These are phyloP conservation scores for Ptychoptera albimana DNA, from an alignment of 2,888 invertebrate genomes.

Conservation along the genomic window DNA sequence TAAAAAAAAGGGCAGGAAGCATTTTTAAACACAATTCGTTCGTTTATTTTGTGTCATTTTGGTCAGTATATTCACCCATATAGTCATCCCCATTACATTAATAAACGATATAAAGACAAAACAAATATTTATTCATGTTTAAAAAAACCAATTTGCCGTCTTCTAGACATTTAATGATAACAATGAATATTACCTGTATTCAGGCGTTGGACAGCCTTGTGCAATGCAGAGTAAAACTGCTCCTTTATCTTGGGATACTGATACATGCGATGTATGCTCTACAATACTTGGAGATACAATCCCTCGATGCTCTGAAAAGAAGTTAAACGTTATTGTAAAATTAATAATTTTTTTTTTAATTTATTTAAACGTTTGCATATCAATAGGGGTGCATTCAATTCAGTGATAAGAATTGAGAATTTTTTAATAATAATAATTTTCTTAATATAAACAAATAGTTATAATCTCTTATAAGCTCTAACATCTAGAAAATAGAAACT, in stretches of 20 bases:
- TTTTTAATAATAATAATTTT: too few relatives aligned
- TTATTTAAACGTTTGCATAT: too few relatives aligned
- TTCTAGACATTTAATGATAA: background rate
- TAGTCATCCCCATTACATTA: background rate
- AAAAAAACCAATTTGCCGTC: background rate
- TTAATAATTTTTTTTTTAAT: too few relatives aligned
- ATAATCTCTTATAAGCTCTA: too few relatives aligned
- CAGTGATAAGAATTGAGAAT: too few relatives aligned
- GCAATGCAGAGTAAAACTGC: slow-evolving; percentile 62
- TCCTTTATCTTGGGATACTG: slow-evolving; percentile 55
- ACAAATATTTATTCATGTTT: too few relatives aligned
- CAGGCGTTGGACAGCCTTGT: slow-evolving; percentile 65
- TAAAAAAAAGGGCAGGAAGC: background rate
- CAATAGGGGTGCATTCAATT: too few relatives aligned
- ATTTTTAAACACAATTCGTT: background rate
- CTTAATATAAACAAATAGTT: too few relatives aligned
- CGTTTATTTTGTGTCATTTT: background rate
- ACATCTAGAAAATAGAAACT: too few relatives aligned
- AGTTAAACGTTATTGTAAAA: too few relatives aligned
- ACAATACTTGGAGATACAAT: slow-evolving; percentile 55
- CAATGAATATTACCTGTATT: slow-evolving; percentile 48
- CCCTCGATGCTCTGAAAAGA: slow-evolving; percentile 53
- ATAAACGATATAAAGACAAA: background rate
- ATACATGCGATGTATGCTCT: slow-evolving; percentile 51
- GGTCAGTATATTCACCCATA: background rate